phyloP scores from a whole-genome alignment of 1,140 invertebrate species.

The Neuroterus valhalla region DNA sequence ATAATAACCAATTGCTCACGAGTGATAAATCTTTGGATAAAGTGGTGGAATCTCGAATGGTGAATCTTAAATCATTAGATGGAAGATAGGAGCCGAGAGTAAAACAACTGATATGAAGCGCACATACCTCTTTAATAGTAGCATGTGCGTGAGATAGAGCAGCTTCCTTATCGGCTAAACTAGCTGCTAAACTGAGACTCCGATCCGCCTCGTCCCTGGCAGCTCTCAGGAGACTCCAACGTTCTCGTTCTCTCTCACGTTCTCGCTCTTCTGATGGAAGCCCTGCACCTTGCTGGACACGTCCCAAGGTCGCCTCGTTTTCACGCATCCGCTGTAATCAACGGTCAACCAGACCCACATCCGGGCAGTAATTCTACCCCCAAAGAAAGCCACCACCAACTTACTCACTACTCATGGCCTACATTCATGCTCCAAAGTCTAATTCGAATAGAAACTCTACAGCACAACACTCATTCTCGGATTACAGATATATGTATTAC shows the following conservation, averaged over 20 bases:
- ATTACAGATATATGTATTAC: no score
- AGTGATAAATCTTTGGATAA: no score
- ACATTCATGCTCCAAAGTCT: slow-evolving; percentile 2
- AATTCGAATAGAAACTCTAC: no score
- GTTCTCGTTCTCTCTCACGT: slow-evolving; percentile 87
- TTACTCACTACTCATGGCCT: slow-evolving; percentile 33
- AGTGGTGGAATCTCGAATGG: no score
- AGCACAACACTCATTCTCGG: no score
- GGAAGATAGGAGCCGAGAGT: background rate
- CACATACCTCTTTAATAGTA: slow-evolving; percentile 84
- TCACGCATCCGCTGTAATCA: slow-evolving; percentile 83
- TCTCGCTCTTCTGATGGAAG: slow-evolving; percentile 80
- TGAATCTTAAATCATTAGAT: no score
- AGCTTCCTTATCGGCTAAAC: slow-evolving; percentile 88
- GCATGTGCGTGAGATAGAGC: slow-evolving; percentile 89
- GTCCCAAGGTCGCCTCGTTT: slow-evolving; percentile 82
- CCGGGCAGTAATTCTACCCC: slow-evolving; percentile 71
- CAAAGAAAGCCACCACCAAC: slow-evolving; percentile 55
- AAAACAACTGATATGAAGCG: slow-evolving; percentile 18
- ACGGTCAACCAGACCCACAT: slow-evolving; percentile 77
- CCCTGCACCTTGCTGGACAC: slow-evolving; percentile 71
- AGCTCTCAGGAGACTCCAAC: slow-evolving; percentile 90
- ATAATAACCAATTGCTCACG: no score
- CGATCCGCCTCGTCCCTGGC: slow-evolving; percentile 92
- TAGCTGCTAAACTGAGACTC: slow-evolving; percentile 88